Evolutionary conservation across 2,113 vertebrate species (phyloP), one percentile per base, ranked within the genome.

Genomic region (Podiceps cristatus): DNA sequence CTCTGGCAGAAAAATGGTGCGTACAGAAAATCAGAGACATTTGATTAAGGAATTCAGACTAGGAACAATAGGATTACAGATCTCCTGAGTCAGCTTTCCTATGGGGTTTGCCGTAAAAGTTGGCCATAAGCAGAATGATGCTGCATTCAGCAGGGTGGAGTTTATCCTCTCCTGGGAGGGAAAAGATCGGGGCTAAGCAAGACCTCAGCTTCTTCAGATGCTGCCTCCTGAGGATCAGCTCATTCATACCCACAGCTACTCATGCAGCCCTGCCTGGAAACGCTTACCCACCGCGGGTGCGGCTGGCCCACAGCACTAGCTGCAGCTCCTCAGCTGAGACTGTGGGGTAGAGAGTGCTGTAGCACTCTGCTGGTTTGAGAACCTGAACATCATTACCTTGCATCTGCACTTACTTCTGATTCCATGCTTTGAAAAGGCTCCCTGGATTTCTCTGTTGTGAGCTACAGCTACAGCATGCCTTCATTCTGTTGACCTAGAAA

Each of bases 161-260:
- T 40, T 88, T 40, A 79, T 52, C 24, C 33, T 64, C 29, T 68
- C 49, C 56, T 12, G 18, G 23, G 40, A 75, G 44, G 29, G 27
- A 88, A 63, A 5, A 33, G 49, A 86, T 0, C 22, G 8, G 28
- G 49, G 14, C 27, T 79, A 75, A 79, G 29, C 19, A 22, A 88
- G 53, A 72, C 33, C 66, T 77, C 73, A 59, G 31, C 14, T 50
- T n/a, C 52, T 66, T 84, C 59, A 33, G 13, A 2, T 35, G 28
- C 9, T 42, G 55, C 42, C 42, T 66, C 40, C 74, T 11, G 40
- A 42, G 63, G 13, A 49, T 40, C 63, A n/a, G 45, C 58, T 68
- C 28, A 5, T 59, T 35, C 17, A 7, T 2, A 7, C 1, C 20
- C 2, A 7, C 28, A 73, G 66, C 53, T 74, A 11, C 0, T 2